Evolutionary conservation across 1,140 invertebrate species (phyloP).

Genomic region (Drosophila sp.): DNA sequence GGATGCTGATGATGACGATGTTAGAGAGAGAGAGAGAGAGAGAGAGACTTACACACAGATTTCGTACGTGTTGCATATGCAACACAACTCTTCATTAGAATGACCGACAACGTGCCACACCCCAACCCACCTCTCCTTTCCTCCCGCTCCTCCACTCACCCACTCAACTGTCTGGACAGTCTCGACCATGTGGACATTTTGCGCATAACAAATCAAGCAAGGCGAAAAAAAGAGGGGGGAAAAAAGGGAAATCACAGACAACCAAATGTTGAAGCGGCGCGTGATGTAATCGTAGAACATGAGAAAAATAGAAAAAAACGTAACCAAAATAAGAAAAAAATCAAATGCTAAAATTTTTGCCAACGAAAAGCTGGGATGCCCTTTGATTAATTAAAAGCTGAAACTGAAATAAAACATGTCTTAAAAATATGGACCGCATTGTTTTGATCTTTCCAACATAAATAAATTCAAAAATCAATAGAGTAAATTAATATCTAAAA

Average conservation of each 20-base stretch:
- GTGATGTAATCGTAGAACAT: slow-evolving; percentile 68
- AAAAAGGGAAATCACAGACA: slow-evolving; percentile 73
- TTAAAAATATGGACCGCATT: too few species aligned
- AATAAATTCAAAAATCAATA: too few species aligned
- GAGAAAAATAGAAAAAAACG: slow-evolving; percentile 19
- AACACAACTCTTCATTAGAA: slow-evolving; percentile 77
- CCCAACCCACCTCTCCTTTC: slow-evolving; percentile 8
- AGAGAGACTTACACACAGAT: slow-evolving; percentile 59
- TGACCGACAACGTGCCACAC: slow-evolving; percentile 67
- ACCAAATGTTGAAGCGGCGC: slow-evolving; percentile 72
- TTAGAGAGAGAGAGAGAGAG: slow-evolving; percentile 40
- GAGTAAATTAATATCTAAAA: too few species aligned
- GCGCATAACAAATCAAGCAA: slow-evolving; percentile 79
- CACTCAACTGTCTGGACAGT: slow-evolving; percentile 48
- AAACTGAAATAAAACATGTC: too few species aligned
- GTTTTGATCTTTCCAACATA: too few species aligned
- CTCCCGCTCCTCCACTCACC: slow-evolving; percentile 1
- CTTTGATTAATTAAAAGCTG: background rate
- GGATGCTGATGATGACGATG: slow-evolving; percentile 64
- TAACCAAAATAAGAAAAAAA: slow-evolving; percentile 42
- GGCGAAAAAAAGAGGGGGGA: slow-evolving; percentile 43
- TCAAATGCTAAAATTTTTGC: background rate
- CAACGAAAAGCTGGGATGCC: slow-evolving; percentile 20
- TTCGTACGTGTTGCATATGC: slow-evolving; percentile 77
- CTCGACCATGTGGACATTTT: slow-evolving; percentile 78